Evolutionary conservation across 1,140 invertebrate species (phyloP), one percentile per base, ranked within the genome.

Genomic region (Adoxophyes honmai): DNA sequence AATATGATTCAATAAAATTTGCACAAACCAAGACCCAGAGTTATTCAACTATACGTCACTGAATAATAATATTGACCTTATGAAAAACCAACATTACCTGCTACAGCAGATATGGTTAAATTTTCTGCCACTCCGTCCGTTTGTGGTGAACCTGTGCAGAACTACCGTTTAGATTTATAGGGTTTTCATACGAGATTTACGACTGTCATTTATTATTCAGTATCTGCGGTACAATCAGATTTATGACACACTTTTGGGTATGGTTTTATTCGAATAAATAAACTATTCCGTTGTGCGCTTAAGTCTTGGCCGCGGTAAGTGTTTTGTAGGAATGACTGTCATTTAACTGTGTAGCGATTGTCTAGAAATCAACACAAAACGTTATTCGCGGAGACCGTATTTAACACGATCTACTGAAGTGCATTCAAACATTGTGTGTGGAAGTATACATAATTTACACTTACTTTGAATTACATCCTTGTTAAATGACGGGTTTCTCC

Each of bases 181-280:
- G 68, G 67, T 80, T 81, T 80, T 84, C 78, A 84, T 84, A 80
- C 70, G 68, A 72, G 78, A 84, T 84, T 84, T 84, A 81, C 70
- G 70, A 71, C 53, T 63, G 57, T 71, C 78, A 77, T 83, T 79
- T 81, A 79, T 83, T 83, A 81, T 83, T 76, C 78, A 84, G 62
- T 78, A 81, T 78, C 71, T 71, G 72, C 67, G 65, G 70, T 66
- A 76, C 75, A 75, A 78, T 77, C 75, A 75, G 67, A 83, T 83
- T 80, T 81, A 83, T 78, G 74, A 73, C 72, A 73, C 70, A 82
- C 75, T 78, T 75, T 74, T 75, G 65, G 64, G 39, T 66, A 65
- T 57, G 55, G 51, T 60, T 72, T 71, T 65, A 71, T 71, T 59
- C 56, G 59, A 64, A 68, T 68, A 71, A 68, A 68, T 68, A 64